Percentiles rank a stretch among this genome's conserved stretches.
Evolutionary conservation across 2,888 invertebrate species (phyloP).

Genomic region (Ecliptopera silaceata): DNA sequence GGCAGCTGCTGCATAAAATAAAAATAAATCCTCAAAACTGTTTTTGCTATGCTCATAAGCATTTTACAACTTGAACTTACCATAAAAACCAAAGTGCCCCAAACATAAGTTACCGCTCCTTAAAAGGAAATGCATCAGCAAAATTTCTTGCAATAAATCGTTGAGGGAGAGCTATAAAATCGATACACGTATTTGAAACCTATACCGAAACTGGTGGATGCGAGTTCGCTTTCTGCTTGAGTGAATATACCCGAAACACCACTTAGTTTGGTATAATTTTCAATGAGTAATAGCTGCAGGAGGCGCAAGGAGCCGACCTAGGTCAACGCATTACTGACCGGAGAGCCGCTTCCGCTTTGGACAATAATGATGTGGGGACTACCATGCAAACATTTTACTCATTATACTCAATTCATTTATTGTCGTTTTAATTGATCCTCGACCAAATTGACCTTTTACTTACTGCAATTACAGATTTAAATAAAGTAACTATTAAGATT

Average conservation of each 20-base stretch:
- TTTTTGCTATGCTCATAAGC: constrained; percentile 19
- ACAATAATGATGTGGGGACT: constrained; percentile 45
- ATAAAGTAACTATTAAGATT: too few species aligned
- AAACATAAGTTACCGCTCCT: constrained; percentile 33
- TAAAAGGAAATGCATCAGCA: constrained; percentile 50
- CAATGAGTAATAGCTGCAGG: constrained; percentile 73
- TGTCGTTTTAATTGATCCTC: too few species aligned
- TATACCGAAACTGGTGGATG: constrained; percentile 32
- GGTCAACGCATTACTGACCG: constrained; percentile 70
- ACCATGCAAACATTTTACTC: too few species aligned
- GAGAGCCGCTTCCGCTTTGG: constrained; percentile 56
- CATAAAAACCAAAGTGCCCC: constrained; percentile 31
- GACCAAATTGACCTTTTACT: too few species aligned
- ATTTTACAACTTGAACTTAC: constrained; percentile 23
- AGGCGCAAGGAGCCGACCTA: constrained; percentile 63
- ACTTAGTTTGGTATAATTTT: constrained; percentile 79
- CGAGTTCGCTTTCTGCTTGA: constrained; percentile 53
- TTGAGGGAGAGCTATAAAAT: constrained; percentile 46
- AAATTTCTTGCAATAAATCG: constrained; percentile 55
- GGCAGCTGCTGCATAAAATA: constrained; percentile 21
- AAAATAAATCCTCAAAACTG: constrained; percentile 20
- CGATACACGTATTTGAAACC: constrained; percentile 49
- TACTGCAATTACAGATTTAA: too few species aligned
- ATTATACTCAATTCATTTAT: too few species aligned
- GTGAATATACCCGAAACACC: constrained; percentile 74